phyloP scores from a whole-genome alignment of 2,113 vertebrate genomes.

The Macrotis lagotis region DNA sequence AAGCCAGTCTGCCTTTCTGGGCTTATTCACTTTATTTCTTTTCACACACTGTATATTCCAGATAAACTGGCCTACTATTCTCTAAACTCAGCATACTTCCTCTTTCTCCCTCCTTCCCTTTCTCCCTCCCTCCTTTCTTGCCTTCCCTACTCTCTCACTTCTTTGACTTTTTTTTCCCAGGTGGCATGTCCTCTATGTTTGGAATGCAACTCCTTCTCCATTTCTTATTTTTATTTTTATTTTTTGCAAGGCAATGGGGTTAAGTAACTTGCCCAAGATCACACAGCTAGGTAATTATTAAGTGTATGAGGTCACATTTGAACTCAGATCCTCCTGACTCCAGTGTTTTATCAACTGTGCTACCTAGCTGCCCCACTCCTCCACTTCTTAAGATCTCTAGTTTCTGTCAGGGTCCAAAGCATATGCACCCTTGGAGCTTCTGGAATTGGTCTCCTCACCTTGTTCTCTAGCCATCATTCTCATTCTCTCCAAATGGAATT shows the following conservation, averaged over 20 bases:
- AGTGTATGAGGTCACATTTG: too few relatives aligned
- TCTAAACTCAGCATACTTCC: background rate
- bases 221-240: too few relatives aligned
- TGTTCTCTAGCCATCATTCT: background rate
- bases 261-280: too few relatives aligned
- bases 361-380: too few relatives aligned
- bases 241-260: too few relatives aligned
- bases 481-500: background rate
- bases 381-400: background rate
- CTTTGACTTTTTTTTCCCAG: background rate
- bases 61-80: background rate
- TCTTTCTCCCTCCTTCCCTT: too few relatives aligned
- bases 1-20: background rate
- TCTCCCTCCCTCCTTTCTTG: too few relatives aligned
- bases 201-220: background rate
- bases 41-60: background rate
- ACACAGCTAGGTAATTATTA: too few relatives aligned
- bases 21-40: background rate
- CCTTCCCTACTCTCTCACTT: background rate
- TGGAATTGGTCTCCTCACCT: background rate
- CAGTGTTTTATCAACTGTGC: too few relatives aligned
- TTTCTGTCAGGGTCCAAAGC: background rate
- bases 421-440: background rate
- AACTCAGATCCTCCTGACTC: too few relatives aligned
- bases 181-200: background rate